Base-by-base conservation (phyloP, 2,888 invertebrate genomes). In the Lathronympha strigana region DNA sequence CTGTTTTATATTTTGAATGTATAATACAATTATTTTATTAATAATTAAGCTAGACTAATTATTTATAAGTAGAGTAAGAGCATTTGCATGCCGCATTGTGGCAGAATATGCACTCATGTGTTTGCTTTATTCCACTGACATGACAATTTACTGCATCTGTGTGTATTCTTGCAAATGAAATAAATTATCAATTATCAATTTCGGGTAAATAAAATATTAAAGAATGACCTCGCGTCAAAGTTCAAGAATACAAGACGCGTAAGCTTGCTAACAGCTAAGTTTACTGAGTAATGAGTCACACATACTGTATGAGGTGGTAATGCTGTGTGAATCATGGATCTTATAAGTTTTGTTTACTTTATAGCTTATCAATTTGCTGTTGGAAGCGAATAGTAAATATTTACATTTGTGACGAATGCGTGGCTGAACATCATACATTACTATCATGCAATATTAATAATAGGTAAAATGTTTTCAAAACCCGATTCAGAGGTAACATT, bases 241-340 rank as follows among this genome's bases (percentile, higher is more conserved):
- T 57, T 63, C 21, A 45, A 54, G 47, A 47, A 55, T 47, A 9
- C 50, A 17, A 51, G 49, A 50, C 21, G 25, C 33, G 40, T 43
- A 51, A 58, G 57, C 58, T 58, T 33, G 43, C 63, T 64, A 64
- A 64, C 58, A 45, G 28, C 33, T 38, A 43, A 36, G 64, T 47
- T 58, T 58, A 53, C 58, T 45, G 36, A 60, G 51, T 60, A 45
- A 64, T 64, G 64, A 64, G 64, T 64, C 64, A 64, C 33, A 33
- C 25, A 15, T 28, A 43, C 28, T 23, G 43, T 5, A 23, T 21
- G 15, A 31, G 43, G 58, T 23, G 9, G 57, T 31, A 57, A 38
- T 57, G 38, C 28, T 33, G 21, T 31, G 38, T 64, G 45, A 64
- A 53, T 64, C 64, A 64, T 53, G 58, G 43, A 47, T 21, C 33